Percentiles rank a stretch among this genome's conserved stretches.
phyloP scores from a whole-genome alignment of 2,113 vertebrate species.

The Picathartes gymnocephalus region DNA sequence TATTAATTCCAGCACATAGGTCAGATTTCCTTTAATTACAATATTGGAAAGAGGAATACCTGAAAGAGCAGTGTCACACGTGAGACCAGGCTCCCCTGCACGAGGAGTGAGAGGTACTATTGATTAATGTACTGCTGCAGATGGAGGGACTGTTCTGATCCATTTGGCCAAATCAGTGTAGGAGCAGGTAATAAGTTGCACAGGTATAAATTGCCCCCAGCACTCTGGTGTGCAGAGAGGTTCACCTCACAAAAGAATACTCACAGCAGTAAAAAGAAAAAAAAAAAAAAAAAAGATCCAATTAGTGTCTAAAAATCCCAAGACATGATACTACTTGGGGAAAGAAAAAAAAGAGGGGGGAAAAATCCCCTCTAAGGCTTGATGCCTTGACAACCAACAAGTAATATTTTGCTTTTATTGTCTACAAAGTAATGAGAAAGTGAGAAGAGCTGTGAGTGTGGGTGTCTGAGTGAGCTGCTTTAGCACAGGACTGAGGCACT shows the following conservation, averaged over 20 bases:
- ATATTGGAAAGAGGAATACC: not conserved
- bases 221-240: not conserved
- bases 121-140: not conserved
- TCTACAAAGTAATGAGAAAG: conserved; percentile 16
- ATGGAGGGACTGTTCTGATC: not conserved
- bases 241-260: conserved; percentile 5
- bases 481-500: not conserved
- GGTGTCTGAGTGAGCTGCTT: not conserved
- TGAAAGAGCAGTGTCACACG: not conserved
- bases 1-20: not conserved
- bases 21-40: conserved; percentile 31
- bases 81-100: not conserved
- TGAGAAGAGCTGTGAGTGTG: not conserved
- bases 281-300: not conserved
- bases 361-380: not conserved
- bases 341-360: not conserved
- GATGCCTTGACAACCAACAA: conserved; percentile 51
- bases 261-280: not conserved
- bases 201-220: not conserved
- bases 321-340: not conserved
- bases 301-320: conserved; percentile 44
- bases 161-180: not conserved
- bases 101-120: not conserved
- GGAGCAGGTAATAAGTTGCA: not conserved
- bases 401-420: conserved; percentile 48